phyloP scores from a whole-genome alignment of 2,888 invertebrate genomes.

The Trissolcus japonicus region DNA sequence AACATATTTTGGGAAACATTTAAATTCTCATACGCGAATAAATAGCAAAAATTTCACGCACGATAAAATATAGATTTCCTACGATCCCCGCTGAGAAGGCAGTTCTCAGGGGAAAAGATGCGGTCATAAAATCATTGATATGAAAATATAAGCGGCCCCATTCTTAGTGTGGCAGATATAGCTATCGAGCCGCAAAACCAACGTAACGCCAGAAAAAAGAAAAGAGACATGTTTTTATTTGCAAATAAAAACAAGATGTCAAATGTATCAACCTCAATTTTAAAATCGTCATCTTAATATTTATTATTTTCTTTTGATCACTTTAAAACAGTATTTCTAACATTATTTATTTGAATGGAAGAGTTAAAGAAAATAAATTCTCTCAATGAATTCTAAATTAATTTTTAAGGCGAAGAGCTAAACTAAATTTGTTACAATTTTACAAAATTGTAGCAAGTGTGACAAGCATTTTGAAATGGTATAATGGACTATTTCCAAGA shows the following conservation, averaged over 20 bases:
- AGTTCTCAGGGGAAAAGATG: conserved; percentile 67
- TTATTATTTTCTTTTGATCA: conserved; percentile 26
- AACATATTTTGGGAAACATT: conserved; percentile 75
- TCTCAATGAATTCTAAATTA: too few species aligned
- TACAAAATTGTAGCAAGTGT: too few species aligned
- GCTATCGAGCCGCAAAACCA: conserved; percentile 65
- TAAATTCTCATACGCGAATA: conserved; percentile 77
- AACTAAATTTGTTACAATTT: too few species aligned
- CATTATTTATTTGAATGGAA: too few species aligned
- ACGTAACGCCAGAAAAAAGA: conserved; percentile 57
- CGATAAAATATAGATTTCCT: conserved; percentile 77
- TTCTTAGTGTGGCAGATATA: conserved; percentile 60
- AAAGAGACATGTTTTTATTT: conserved; percentile 64
- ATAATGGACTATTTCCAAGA: too few species aligned
- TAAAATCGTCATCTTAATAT: conserved; percentile 49
- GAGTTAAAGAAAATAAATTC: not conserved
- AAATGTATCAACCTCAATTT: conserved; percentile 57
- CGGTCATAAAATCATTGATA: conserved; percentile 77
- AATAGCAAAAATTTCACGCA: conserved; percentile 77
- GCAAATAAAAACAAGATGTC: conserved; percentile 66
- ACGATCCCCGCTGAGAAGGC: conserved; percentile 63
- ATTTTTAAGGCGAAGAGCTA: too few species aligned
- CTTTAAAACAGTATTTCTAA: too few species aligned
- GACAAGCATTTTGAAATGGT: too few species aligned
- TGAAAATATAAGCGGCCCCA: conserved; percentile 72